Evolutionary conservation across 2,797 vertebrate genomes (phyloP).

Genomic region (Benthosema pterotum): DNA sequence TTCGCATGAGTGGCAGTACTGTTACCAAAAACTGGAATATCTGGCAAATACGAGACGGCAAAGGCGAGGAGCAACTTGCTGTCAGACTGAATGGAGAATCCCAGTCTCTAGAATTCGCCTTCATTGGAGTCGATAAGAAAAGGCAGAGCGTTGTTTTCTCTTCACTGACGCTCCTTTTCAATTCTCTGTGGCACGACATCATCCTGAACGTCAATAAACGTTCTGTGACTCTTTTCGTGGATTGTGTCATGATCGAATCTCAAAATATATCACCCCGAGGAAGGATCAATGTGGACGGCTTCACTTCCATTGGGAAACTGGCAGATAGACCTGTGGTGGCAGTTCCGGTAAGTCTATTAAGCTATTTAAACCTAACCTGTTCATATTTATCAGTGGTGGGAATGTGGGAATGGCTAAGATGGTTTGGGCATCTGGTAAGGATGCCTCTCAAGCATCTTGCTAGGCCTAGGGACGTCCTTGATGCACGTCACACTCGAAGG

Average conservation of each 20-base stretch:
- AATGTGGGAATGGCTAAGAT: too few relatives aligned
- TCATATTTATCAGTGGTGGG: too few relatives aligned
- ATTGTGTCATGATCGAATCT: conserved; percentile 82
- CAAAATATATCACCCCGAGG: conserved; percentile 77
- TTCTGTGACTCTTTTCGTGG: conserved; percentile 81
- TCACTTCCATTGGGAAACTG: conserved; percentile 87
- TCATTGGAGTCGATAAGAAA: conserved; percentile 67
- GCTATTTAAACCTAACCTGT: too few relatives aligned
- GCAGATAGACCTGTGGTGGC: conserved; percentile 83
- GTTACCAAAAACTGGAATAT: conserved; percentile 86
- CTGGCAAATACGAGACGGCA: conserved; percentile 88
- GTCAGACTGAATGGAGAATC: conserved; percentile 85
- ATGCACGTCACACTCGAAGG: too few relatives aligned
- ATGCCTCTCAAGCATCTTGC: too few relatives aligned
- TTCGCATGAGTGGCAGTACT: conserved; percentile 86
- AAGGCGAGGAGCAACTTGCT: conserved; percentile 85
- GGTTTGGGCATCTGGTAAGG: too few relatives aligned
- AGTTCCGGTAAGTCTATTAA: conserved; percentile 81
- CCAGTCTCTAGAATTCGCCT: conserved; percentile 85
- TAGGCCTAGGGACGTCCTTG: too few relatives aligned
- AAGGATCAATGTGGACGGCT: conserved; percentile 81
- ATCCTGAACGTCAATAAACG: conserved; percentile 82
- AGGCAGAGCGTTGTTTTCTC: conserved; percentile 78
- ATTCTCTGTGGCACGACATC: conserved; percentile 87
- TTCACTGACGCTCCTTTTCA: conserved; percentile 81